Evolutionary conservation across 1,140 invertebrate genomes (phyloP).

Genomic region (Brachionus plicatilis): DNA sequence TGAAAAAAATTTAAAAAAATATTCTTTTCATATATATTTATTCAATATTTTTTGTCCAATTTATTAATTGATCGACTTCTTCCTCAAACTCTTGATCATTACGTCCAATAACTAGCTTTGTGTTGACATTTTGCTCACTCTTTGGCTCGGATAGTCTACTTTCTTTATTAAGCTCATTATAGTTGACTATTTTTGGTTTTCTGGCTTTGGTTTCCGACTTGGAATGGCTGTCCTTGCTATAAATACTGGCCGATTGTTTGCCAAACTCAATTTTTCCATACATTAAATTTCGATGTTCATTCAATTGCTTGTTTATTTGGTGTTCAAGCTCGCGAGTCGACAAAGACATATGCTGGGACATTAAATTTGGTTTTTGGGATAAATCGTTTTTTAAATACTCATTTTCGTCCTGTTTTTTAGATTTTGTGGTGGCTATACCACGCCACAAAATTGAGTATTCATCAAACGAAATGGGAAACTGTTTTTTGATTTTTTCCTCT

Average conservation of each 20-base stretch:
- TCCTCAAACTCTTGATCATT: conserved; percentile 7
- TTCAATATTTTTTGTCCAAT: conserved; percentile 30
- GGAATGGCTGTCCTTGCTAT: background rate
- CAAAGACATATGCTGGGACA: conserved; percentile 30
- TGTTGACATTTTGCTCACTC: background rate
- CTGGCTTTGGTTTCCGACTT: background rate
- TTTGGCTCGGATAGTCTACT: background rate
- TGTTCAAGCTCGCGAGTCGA: conserved; percentile 12
- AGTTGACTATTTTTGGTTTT: background rate
- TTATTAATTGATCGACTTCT: background rate
- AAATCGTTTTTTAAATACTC: conserved; percentile 17
- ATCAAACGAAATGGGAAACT: background rate
- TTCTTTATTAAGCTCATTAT: conserved; percentile 1
- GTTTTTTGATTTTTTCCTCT: background rate
- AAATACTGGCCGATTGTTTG: background rate
- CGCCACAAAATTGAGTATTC: conserved; percentile 26
- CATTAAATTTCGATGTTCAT: conserved; percentile 22
- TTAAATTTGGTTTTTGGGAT: conserved; percentile 10
- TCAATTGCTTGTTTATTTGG: conserved; percentile 23
- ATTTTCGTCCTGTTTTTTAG: conserved; percentile 19
- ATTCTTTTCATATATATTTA: background rate
- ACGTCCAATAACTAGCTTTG: background rate
- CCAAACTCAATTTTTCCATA: conserved; percentile 31
- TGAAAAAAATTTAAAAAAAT: background rate
- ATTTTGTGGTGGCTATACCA: conserved; percentile 31